phyloP scores from a whole-genome alignment of 1,140 invertebrate species.

The Bombus vancouverensis region DNA sequence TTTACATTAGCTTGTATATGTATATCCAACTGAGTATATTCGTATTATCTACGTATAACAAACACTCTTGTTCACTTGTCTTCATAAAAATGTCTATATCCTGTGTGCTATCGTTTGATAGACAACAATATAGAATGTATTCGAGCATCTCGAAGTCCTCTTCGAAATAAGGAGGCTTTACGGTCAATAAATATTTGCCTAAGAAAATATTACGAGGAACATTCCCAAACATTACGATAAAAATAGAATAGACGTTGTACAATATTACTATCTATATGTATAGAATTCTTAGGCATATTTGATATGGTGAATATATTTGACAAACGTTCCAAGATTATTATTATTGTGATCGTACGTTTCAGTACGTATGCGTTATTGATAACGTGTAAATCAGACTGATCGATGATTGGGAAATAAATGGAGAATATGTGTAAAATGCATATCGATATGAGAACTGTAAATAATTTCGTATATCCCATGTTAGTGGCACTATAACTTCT shows the following conservation, averaged over 20 bases:
- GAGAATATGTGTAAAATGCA: not conserved
- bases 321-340: not conserved
- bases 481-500: constrained; percentile 8
- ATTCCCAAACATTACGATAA: not conserved
- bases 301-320: constrained; percentile 10
- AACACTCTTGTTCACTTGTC: not conserved
- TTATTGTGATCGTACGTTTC: not conserved
- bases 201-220: constrained; percentile 24
- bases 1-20: not conserved
- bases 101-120: not conserved
- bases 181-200: not conserved
- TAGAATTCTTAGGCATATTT: constrained; percentile 3
- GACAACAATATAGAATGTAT: not conserved
- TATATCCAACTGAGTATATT: not conserved
- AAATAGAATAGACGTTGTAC: not conserved
- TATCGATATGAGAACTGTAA: not conserved
- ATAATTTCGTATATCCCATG: not conserved
- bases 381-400: not conserved
- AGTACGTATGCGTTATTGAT: not conserved
- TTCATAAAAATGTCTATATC: not conserved
- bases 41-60: not conserved
- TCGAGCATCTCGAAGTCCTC: not conserved
- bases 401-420: not conserved
- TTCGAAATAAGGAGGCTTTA: not conserved
- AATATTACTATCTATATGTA: not conserved